Evolutionary conservation across 2,888 invertebrate genomes (phyloP), one percentile per base, ranked within the genome.

Genomic region (Chrysolina haemoptera): DNA sequence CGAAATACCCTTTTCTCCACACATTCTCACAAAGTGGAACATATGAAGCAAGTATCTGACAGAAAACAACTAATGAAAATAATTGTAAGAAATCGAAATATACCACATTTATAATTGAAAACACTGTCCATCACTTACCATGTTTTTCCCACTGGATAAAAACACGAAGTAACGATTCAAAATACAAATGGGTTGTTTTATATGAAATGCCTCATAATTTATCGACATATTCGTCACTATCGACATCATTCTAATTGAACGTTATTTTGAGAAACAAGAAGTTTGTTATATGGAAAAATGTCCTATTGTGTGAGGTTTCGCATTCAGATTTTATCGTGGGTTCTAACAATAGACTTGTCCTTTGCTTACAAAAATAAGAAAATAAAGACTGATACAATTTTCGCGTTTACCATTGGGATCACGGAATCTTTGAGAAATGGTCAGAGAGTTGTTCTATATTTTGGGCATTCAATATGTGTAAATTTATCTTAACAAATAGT

Each of bases 201-300:
- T 71, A 70, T 59, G 40, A 46, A 43, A 27, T 53, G 74, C 67
- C 70, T 74, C 68, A 68, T 69, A 68, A 74, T 74, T 66, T 71
- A 68, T 68, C 62, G 74, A 59, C 70, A 67, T 68, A 68, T 70
- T 74, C 74, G 68, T 74, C 68, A 50, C 67, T 27, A 67, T 18
- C 53, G 43, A 40, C 53, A 53, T 11, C 22, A 53, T 22, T 27
- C 35, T 18, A 1, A 35, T 53, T 67, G 66, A 40, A 16, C 5
- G 53, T 22, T 40, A 59, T 59, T 55, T 67, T 4, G 40, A 53
- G 48, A 53, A 67, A 67, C 55, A 67, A 67, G 53, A 46, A 12
- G 65, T 59, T 59, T 59, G 59, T 59, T 35, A 20, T 11, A 12
- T 20, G 59, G 59, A 59, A 59, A 59, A 59, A 59, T 35, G n/a